phyloP scores from a whole-genome alignment of 2,113 vertebrate genomes.

The Speoplatyrhinus poulsoni region DNA sequence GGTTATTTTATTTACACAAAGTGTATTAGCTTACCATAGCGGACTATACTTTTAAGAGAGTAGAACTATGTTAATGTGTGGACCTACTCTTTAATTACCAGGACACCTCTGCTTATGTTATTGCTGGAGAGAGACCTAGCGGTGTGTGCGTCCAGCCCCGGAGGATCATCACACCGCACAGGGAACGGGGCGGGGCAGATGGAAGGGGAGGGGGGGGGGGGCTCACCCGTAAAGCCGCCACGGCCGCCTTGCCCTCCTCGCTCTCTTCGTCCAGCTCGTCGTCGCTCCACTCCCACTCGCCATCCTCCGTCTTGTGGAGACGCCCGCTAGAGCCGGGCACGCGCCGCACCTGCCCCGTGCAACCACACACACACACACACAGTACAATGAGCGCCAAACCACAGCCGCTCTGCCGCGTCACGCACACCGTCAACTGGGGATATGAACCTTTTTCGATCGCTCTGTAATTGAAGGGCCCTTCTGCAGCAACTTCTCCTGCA shows the following conservation, averaged over 20 bases:
- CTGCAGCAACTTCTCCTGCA: slow-evolving; percentile 69
- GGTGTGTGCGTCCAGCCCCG: not conserved
- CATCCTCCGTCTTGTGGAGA: slow-evolving; percentile 77
- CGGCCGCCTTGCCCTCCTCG: slow-evolving; percentile 75
- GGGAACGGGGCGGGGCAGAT: no score
- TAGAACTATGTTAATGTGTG: no score
- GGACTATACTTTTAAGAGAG: no score
- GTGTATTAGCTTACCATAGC: no score
- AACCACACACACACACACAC: not conserved
- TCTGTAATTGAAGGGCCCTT: slow-evolving; percentile 75
- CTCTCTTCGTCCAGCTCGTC: slow-evolving; percentile 78
- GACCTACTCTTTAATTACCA: no score
- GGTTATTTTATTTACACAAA: no score
- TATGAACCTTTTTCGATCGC: slow-evolving; percentile 72
- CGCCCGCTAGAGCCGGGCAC: slow-evolving; percentile 76
- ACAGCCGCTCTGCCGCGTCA: not conserved
- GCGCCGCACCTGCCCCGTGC: slow-evolving; percentile 62
- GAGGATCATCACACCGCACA: not conserved
- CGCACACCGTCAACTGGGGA: no score
- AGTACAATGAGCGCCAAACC: not conserved
- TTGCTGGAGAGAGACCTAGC: no score
- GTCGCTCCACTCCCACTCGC: slow-evolving; percentile 79
- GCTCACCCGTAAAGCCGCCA: slow-evolving; percentile 72
- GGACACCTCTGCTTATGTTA: no score
- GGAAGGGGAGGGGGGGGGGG: not conserved